phyloP scores from a whole-genome alignment of 37 sponge, comb jelly and placozoan genomes.

The Cliona cf. orientalis region DNA sequence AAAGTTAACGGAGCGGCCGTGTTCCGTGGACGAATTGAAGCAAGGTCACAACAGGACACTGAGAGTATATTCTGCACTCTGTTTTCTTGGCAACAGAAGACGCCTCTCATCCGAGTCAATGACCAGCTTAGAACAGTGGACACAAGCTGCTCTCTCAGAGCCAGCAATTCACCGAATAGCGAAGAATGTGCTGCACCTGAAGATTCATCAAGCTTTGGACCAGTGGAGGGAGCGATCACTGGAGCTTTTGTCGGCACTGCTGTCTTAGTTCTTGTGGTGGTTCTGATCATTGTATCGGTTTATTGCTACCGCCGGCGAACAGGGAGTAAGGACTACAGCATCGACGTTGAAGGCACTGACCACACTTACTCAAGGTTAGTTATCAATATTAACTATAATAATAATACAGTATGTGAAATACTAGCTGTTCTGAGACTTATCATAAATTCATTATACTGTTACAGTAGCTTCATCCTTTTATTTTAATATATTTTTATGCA shows the following conservation, averaged over 20 bases:
- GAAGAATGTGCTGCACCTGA: constrained; percentile 1
- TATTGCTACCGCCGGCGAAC: background rate
- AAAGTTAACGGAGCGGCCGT: background rate
- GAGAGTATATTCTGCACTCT: constrained; percentile 26
- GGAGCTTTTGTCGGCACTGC: background rate
- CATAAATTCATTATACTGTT: too few species aligned
- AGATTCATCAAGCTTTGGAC: too few species aligned
- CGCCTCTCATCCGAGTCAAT: constrained; percentile 13
- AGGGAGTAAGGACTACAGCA: background rate
- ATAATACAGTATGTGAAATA: too few species aligned
- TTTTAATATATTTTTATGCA: too few species aligned
- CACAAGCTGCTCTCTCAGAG: too few species aligned
- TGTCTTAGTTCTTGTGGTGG: background rate
- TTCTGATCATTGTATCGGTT: background rate
- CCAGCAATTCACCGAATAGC: background rate
- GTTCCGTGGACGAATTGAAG: constrained; percentile 10
- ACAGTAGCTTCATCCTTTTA: too few species aligned
- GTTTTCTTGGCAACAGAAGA: constrained; percentile 1
- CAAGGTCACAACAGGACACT: background rate
- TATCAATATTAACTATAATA: too few species aligned
- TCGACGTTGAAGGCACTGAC: too few species aligned
- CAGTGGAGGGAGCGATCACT: background rate
- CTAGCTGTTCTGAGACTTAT: too few species aligned
- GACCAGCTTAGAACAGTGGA: background rate
- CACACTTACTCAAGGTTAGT: too few species aligned